These are phyloP conservation scores for Tragopan temminckii DNA, from an alignment of 2,797 vertebrate genomes.

Conservation along the genomic window DNA sequence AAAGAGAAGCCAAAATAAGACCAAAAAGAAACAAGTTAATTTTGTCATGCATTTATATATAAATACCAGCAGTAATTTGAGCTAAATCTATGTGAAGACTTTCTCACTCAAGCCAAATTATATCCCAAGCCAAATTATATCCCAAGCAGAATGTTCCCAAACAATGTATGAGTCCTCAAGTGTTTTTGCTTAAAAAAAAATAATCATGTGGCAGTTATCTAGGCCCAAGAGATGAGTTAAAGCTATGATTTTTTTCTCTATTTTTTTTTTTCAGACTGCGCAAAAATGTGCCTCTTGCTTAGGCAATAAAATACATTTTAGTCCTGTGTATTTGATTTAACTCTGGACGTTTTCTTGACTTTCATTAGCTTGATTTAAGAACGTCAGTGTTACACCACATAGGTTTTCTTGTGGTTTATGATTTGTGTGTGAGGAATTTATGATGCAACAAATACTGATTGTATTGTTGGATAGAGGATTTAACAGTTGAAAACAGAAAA, in stretches of 20 bases:
- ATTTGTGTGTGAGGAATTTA: constrained; percentile 45
- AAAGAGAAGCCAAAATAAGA: constrained; percentile 43
- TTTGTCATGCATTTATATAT: constrained; percentile 9
- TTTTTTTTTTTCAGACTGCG: not conserved
- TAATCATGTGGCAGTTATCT: constrained; percentile 22
- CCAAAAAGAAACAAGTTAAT: constrained; percentile 15
- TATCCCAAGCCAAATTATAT: constrained; percentile 60
- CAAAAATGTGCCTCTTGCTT: constrained; percentile 7
- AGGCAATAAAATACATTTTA: constrained; percentile 18
- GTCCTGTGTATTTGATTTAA: constrained; percentile 35
- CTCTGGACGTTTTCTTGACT: not conserved
- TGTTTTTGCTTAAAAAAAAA: constrained; percentile 33
- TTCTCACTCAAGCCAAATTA: constrained; percentile 59
- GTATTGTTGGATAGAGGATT: constrained; percentile 20
- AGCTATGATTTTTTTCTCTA: not conserved
- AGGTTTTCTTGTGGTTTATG: constrained; percentile 48
- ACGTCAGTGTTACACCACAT: not conserved
- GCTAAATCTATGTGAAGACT: constrained; percentile 22
- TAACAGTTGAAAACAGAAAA: constrained; percentile 52
- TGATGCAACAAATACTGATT: constrained; percentile 48
- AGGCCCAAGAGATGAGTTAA: constrained; percentile 22
- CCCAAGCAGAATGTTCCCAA: constrained; percentile 53
- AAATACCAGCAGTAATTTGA: constrained; percentile 58
- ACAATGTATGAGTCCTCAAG: constrained; percentile 41
- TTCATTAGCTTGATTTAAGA: constrained; percentile 46